Base-by-base conservation (phyloP, 2,113 vertebrate species). In the Fukomys damarensis region DNA sequence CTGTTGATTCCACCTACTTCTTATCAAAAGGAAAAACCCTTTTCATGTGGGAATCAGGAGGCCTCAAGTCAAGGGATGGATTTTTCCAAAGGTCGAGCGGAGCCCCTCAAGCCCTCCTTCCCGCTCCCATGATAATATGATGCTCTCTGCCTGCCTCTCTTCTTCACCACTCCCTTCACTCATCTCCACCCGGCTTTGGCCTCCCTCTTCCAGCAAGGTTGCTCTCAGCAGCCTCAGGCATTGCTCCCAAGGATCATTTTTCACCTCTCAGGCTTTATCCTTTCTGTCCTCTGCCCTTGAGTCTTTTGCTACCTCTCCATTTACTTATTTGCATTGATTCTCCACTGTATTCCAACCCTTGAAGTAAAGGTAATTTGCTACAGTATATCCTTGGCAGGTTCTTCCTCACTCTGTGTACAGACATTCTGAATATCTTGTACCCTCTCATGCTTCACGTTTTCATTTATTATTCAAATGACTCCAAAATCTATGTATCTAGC, bases 401-500 rank as follows among this genome's bases (percentile, higher is more conserved):
- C 82, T 82, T 82, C 74, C 26, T 76, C 20, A 66, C 52, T 89
- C 74, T 52, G 3, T 65, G 61, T 72, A 80, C 70, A 95, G 49
- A 49, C 49, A 63, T 86, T 93, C 35, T 89, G 70, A 79, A n/a
- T 43, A 77, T 82, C 84, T 89, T 92, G 81, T 52, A 86, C 61
- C 30, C 38, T 63, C 22, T 28, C 38, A 9, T 30, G 70, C 68
- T 93, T 93, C 63, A 76, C 61, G 80, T 81, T 92, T 86, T 82
- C 84, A 70, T 70, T 85, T 84, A 74, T 92, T 96, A 82, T 86
- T 95, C 84, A 76, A 74, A 86, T 89, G 65, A 94, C 41, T 76
- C 77, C 63, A 79, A 84, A 59, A 91, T 85, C 79, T 85, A 76
- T 24, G 7, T 24, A 41, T 56, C 84, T 85, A 91, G 65, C 63